phyloP scores from a whole-genome alignment of 2,113 vertebrate genomes.

The Erythrocebus patas region DNA sequence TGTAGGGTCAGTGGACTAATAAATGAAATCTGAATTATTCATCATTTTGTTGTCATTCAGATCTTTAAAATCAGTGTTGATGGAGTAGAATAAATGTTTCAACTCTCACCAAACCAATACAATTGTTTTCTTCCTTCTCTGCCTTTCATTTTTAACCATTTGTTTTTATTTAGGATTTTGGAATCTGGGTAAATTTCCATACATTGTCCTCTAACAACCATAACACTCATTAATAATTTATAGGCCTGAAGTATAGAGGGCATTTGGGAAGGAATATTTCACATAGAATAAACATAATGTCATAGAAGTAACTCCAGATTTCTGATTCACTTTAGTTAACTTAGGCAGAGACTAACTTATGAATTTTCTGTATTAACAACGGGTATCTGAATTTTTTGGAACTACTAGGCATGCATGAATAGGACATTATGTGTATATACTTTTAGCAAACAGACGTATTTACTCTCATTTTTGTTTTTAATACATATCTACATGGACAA shows the following conservation, averaged over 20 bases:
- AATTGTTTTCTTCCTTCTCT: conserved; percentile 52
- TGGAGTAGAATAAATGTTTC: conserved; percentile 65
- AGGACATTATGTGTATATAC: conserved; percentile 9
- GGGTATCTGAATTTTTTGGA: conserved; percentile 33
- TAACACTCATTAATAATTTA: conserved; percentile 78
- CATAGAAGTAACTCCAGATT: conserved; percentile 56
- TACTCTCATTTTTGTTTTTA: conserved; percentile 17
- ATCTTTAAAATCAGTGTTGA: conserved; percentile 78
- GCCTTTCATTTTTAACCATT: conserved; percentile 67
- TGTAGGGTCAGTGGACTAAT: conserved; percentile 79
- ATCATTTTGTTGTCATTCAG: conserved; percentile 57
- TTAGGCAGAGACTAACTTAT: conserved; percentile 15
- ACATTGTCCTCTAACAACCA: conserved; percentile 61
- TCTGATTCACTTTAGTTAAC: conserved; percentile 50
- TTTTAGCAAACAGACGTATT: conserved; percentile 28
- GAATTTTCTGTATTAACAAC: conserved; percentile 38
- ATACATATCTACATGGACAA: not conserved
- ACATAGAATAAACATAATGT: conserved; percentile 6
- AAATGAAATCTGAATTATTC: conserved; percentile 84
- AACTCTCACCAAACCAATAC: conserved; percentile 68
- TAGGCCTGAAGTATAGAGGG: conserved; percentile 27
- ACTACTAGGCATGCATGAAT: not conserved
- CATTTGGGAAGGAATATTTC: not conserved
- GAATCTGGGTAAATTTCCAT: conserved; percentile 70
- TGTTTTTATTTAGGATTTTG: conserved; percentile 73